Evolutionary conservation across 2,888 invertebrate species (phyloP).

Genomic region (Platynereis dumerilii): DNA sequence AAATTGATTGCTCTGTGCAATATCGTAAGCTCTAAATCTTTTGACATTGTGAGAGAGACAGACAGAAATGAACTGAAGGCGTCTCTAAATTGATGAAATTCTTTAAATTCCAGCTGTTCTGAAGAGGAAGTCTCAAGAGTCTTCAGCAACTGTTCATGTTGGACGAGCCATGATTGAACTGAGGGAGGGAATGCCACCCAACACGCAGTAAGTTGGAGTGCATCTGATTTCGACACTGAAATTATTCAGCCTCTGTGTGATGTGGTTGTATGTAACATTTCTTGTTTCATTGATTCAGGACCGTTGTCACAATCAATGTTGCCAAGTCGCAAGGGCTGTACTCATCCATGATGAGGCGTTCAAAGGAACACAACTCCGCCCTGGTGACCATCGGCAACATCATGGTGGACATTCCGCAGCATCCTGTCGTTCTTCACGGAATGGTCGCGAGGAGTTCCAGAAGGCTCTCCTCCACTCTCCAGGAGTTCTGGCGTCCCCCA

Average conservation of each 20-base stretch:
- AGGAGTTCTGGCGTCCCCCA: slow-evolving; percentile 68
- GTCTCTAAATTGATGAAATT: no score
- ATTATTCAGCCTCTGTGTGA: no score
- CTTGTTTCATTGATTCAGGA: no score
- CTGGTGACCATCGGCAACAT: slow-evolving; percentile 87
- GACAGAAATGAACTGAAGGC: no score
- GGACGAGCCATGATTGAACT: slow-evolving; percentile 91
- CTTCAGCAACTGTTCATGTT: slow-evolving; percentile 78
- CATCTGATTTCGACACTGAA: no score
- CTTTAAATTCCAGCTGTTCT: slow-evolving; percentile 48
- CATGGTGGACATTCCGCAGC: slow-evolving; percentile 95
- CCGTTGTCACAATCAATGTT: slow-evolving; percentile 90
- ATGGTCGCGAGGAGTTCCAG: slow-evolving; percentile 93
- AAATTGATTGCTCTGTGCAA: no score
- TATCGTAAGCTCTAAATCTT: no score
- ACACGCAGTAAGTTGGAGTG: slow-evolving; percentile 83
- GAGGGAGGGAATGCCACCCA: slow-evolving; percentile 87
- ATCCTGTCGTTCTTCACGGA: slow-evolving; percentile 95
- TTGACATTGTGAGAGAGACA: no score
- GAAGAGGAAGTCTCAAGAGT: slow-evolving; percentile 59
- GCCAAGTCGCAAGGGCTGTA: slow-evolving; percentile 92
- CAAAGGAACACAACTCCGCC: slow-evolving; percentile 76
- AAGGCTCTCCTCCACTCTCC: slow-evolving; percentile 89
- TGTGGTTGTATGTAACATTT: no score
- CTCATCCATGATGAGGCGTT: slow-evolving; percentile 78